Evolutionary conservation across 2,797 vertebrate genomes (phyloP).

Genomic region (Streptopelia turtur): DNA sequence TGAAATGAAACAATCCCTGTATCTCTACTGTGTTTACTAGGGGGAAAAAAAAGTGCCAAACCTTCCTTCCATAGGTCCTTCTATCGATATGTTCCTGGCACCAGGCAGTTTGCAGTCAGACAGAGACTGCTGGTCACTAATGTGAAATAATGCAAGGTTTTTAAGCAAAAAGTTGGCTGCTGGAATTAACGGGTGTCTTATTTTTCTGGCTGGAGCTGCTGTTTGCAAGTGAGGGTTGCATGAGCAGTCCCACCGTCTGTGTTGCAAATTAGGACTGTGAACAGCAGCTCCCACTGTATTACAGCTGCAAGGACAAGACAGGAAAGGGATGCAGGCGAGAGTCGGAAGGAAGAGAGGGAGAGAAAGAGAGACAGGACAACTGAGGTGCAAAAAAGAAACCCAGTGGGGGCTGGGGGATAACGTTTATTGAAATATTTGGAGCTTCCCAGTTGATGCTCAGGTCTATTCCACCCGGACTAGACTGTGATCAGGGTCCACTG

Average conservation of each 20-base stretch:
- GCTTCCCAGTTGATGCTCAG: background rate
- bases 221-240: background rate
- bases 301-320: background rate
- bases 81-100: background rate
- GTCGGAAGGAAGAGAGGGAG: background rate
- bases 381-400: background rate
- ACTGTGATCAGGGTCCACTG: background rate
- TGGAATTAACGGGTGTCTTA: constrained; percentile 39
- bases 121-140: background rate
- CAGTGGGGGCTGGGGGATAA: background rate
- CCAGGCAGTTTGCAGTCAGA: background rate
- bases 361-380: background rate
- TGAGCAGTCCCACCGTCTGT: background rate
- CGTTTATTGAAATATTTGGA: background rate
- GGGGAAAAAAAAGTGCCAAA: background rate
- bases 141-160: constrained; percentile 26
- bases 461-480: background rate
- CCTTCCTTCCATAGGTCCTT: background rate
- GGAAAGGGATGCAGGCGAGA: background rate
- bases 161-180: constrained; percentile 3
- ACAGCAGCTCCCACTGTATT: background rate
- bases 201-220: constrained; percentile 34
- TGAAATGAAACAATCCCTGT: constrained; percentile 36
- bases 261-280: background rate
- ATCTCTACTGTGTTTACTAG: constrained; percentile 31